Conservation (phyloP, 2,888 invertebrate species). For the Rhorus exstirpatorius region DNA sequence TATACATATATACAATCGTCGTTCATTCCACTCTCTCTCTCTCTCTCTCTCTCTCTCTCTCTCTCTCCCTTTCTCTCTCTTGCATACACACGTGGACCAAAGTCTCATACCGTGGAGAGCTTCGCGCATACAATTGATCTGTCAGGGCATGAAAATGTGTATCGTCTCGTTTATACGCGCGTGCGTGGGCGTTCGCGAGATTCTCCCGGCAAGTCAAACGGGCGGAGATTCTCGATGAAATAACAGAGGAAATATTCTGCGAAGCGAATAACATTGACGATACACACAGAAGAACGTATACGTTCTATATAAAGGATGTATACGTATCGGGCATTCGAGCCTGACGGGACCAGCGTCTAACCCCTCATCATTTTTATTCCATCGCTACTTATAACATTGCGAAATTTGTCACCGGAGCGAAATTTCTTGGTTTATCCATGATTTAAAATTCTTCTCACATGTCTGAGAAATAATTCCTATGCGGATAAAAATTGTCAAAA, state of each 20-base stretch:
- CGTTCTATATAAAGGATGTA: background rate
- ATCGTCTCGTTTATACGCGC: slow-evolving; percentile 37
- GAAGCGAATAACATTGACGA: slow-evolving; percentile 40
- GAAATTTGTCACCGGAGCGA: background rate
- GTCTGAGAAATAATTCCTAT: background rate
- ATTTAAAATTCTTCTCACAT: background rate
- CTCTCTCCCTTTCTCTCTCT: background rate
- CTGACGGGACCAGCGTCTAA: background rate
- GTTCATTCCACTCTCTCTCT: background rate
- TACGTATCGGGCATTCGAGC: slow-evolving; percentile 5
- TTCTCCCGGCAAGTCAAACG: slow-evolving; percentile 72
- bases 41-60: background rate
- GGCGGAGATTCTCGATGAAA: slow-evolving; percentile 72
- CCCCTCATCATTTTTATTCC: background rate
- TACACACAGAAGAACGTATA: slow-evolving; percentile 1
- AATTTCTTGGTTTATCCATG: background rate
- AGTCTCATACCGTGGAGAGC: slow-evolving; percentile 16
- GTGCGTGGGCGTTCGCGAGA: slow-evolving; percentile 55
- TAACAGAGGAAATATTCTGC: slow-evolving; percentile 55
- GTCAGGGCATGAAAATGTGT: slow-evolving; percentile 35
- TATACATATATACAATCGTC: background rate
- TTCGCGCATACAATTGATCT: slow-evolving; percentile 54
- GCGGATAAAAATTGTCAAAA: background rate
- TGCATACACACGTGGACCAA: slow-evolving; percentile 2
- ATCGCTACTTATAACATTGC: background rate